Evolutionary conservation across 2,888 invertebrate species (phyloP).

Genomic region (Drosophila nr. medialis): DNA sequence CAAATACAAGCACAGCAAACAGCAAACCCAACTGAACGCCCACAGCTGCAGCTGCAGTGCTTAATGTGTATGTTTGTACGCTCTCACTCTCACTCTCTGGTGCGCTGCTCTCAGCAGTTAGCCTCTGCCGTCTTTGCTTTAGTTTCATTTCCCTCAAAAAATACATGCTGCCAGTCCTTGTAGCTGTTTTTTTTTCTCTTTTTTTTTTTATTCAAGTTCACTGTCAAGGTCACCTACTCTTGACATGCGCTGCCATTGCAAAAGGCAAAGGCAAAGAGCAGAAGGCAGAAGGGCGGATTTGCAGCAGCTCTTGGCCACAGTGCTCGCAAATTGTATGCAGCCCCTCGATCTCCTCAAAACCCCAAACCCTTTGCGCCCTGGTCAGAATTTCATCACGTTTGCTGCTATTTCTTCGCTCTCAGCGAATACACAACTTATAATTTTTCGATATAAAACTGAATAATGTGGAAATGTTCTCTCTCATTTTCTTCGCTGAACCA

Average conservation of each 20-base stretch:
- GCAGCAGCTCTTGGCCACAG: conserved; percentile 47
- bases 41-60: conserved; percentile 37
- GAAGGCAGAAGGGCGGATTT: conserved; percentile 50
- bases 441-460: conserved; percentile 10
- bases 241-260: conserved; percentile 86
- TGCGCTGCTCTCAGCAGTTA: conserved; percentile 21
- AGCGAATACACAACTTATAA: conserved; percentile 45
- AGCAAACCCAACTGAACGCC: conserved; percentile 12
- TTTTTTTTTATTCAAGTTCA: conserved; percentile 88
- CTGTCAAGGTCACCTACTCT: conserved; percentile 91
- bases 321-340: conserved; percentile 44
- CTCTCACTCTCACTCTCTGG: conserved; percentile 8
- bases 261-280: conserved; percentile 20
- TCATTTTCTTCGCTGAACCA: conserved; percentile 25
- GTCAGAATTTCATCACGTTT: conserved; percentile 33
- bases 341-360: conserved; percentile 9
- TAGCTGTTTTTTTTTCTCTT: conserved; percentile 47
- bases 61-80: conserved; percentile 9
- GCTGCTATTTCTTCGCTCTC: conserved; percentile 16
- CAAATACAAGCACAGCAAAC: conserved; percentile 33
- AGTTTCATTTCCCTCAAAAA: conserved; percentile 35
- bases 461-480: not conserved
- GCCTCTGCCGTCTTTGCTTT: conserved; percentile 1
- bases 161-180: conserved; percentile 75
- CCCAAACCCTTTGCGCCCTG: not conserved